Base-by-base conservation (phyloP, 1,140 invertebrate genomes). In the Nasonia vitripennis region DNA sequence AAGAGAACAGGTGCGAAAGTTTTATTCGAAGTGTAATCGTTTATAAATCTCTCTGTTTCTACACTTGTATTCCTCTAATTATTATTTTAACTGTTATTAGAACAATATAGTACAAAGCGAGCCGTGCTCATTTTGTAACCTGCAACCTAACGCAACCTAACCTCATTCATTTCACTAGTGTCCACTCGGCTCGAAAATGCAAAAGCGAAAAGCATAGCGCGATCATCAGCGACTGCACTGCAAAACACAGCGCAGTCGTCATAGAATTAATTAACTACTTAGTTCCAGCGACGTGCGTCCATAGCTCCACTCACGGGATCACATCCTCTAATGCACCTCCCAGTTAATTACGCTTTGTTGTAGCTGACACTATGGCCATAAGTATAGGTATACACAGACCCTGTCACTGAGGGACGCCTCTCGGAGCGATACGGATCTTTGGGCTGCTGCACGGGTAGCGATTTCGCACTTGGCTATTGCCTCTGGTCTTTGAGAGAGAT, bases 291-390 rank as follows among this genome's bases (percentile, higher is more conserved):
- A 17, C 20, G 55, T 20, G 7, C 55, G 34, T 71, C 70, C 23
- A n/a, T 31, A 71, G 70, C 4, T 31, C 12, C 70, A 14, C 70
- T 71, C 23, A 71, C 12, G 23, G 70, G 31, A 71, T 71, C 14
- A 17, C 70, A 34, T 62, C 4, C 70, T 31, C 70, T 71, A 71
- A 71, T 71, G 70, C 70, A 71, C 10, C 23, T 71, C 0, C 23
- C 70, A 71, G 70, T 71, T 71, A 71, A 71, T 71, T 71, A 71
- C 27, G 5, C 70, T 71, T 31, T 71, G 70, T 62, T n/a, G 55
- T 17, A 62, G 7, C 20, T 62, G 20, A 20, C 7, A n/a, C 20
- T 62, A 17, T 62, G 17, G 2, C 20, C 3, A 1, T 6, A 62
- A n/a, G 20, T 62, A 51, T 17, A 51, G 9, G 12, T 62, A 51